Evolutionary conservation across 53 echinoderm and acorn worm species (phyloP).

Genomic region (Stichopus horrens): DNA sequence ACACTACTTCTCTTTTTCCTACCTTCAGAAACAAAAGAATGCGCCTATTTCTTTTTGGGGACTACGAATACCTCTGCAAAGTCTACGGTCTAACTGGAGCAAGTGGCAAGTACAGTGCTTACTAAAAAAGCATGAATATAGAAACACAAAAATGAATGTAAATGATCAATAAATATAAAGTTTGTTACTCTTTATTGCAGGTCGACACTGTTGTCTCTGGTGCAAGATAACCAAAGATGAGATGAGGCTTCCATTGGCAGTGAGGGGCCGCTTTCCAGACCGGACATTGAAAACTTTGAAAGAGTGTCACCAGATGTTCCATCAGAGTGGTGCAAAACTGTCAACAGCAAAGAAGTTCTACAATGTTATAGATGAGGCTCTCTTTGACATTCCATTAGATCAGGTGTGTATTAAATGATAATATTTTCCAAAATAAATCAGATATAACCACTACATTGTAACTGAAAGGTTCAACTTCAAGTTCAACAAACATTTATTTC

Average conservation of each 20-base stretch:
- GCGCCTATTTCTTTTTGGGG: neutral
- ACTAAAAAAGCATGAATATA: neutral
- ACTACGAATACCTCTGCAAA: constrained; percentile 26
- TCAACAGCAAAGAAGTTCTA: neutral
- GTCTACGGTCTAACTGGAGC: constrained; percentile 3
- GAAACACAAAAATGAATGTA: too few relatives aligned
- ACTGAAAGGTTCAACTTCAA: too few relatives aligned
- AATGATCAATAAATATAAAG: neutral
- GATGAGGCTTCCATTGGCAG: constrained; percentile 24
- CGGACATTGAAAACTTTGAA: constrained; percentile 6
- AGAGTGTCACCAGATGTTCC: neutral
- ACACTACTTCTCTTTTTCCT: too few relatives aligned
- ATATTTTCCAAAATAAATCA: too few relatives aligned
- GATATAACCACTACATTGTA: too few relatives aligned
- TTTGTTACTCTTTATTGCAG: constrained; percentile 26
- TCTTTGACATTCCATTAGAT: constrained; percentile 30
- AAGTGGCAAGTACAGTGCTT: constrained; percentile 8
- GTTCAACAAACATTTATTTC: too few relatives aligned
- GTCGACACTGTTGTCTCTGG: constrained; percentile 60
- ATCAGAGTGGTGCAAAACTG: neutral
- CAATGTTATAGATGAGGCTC: constrained; percentile 18
- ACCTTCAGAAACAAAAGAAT: neutral
- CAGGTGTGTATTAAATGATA: constrained; percentile 13
- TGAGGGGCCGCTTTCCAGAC: neutral
- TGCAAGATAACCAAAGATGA: constrained; percentile 44